Conservation (phyloP, 2,113 vertebrate species). For the Procavia capensis region DNA sequence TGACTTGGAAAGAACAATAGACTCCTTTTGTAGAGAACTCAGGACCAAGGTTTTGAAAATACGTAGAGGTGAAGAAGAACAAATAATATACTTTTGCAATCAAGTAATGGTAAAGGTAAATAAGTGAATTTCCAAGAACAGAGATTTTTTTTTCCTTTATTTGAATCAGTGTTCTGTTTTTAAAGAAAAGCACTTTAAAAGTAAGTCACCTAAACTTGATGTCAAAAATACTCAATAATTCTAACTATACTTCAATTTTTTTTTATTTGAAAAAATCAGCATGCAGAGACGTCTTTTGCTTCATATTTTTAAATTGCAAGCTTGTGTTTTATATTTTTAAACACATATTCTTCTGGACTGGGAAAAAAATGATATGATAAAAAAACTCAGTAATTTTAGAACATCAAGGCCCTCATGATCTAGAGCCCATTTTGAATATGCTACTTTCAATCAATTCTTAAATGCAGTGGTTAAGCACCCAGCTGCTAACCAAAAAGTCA, state of each 20-base stretch:
- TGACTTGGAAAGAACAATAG: neutral
- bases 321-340: neutral
- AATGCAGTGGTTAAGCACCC: too few relatives aligned
- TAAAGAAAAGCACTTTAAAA: neutral
- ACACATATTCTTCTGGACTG: neutral
- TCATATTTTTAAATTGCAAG: neutral
- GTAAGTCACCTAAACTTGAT: neutral
- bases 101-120: neutral
- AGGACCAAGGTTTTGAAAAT: neutral
- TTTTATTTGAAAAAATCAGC: neutral
- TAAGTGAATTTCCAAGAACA: conserved; percentile 36
- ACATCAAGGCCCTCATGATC: neutral
- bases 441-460: neutral
- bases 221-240: neutral
- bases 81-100: neutral
- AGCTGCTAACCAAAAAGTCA: too few relatives aligned
- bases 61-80: neutral
- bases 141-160: neutral
- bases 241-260: neutral
- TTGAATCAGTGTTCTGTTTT: neutral
- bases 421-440: neutral
- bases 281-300: neutral
- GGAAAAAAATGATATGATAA: neutral
- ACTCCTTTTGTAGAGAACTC: conserved; percentile 13
- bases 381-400: neutral